These are phyloP conservation scores for Cavia porcellus DNA, from an alignment of 2,113 vertebrate species.

Conservation along the genomic window DNA sequence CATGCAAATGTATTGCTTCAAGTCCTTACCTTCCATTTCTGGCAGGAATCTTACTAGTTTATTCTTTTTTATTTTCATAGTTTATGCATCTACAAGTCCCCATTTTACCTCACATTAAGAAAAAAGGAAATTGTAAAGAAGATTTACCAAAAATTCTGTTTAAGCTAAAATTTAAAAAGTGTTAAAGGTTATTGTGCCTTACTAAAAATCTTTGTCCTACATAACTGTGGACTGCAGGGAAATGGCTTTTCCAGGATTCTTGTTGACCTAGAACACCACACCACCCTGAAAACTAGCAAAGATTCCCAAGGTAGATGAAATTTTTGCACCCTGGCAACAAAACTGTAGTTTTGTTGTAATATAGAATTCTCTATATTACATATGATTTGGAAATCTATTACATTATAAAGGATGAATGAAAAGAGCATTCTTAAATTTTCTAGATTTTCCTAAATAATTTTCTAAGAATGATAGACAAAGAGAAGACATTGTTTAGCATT, in stretches of 20 bases:
- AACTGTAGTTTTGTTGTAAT: neutral
- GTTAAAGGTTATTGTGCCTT: no score
- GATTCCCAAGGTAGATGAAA: neutral
- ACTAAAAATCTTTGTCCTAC: neutral
- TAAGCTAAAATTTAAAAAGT: no score
- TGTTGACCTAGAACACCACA: no score
- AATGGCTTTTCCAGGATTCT: neutral
- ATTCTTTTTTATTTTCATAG: neutral
- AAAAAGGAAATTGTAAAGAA: neutral
- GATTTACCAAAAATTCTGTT: neutral
- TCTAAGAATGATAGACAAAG: neutral
- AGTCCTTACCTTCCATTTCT: neutral
- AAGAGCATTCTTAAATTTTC: neutral
- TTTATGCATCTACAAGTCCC: neutral
- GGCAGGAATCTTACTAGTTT: neutral
- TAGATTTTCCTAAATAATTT: neutral
- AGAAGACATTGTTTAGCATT: neutral
- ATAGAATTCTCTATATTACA: neutral
- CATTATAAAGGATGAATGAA: neutral
- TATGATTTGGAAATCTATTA: neutral
- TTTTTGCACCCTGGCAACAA: neutral
- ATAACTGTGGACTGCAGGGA: neutral
- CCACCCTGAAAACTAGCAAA: neutral
- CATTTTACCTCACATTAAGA: neutral
- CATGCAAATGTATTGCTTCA: neutral